Evolutionary conservation across 2,113 vertebrate species (phyloP).

Genomic region (Alexandromys fortis): DNA sequence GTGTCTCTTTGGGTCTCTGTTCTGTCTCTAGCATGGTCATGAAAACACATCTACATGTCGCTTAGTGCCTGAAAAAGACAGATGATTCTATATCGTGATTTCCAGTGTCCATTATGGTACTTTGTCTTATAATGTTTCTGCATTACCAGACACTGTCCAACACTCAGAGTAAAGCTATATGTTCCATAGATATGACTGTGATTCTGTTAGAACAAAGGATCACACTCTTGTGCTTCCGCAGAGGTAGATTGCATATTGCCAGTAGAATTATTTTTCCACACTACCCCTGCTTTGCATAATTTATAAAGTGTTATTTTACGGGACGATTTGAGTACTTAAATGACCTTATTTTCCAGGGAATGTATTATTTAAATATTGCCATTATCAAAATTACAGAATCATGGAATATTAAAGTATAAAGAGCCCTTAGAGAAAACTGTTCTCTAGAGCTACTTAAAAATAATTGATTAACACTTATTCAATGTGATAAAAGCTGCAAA

Average conservation of each 20-base stretch:
- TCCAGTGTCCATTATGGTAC: fast-evolving
- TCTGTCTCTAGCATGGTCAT: not conserved
- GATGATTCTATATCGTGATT: not conserved
- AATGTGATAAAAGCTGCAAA: conserved; percentile 41
- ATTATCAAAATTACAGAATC: conserved; percentile 54
- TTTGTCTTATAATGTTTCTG: not conserved
- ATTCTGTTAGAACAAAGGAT: not conserved
- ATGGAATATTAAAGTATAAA: conserved; percentile 16
- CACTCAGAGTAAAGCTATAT: not conserved
- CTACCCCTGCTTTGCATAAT: conserved; percentile 24
- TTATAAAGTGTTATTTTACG: conserved; percentile 47
- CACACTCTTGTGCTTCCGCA: not conserved
- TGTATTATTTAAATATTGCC: conserved; percentile 26
- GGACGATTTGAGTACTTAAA: conserved; percentile 36
- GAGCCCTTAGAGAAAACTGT: not conserved
- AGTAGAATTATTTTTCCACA: not conserved
- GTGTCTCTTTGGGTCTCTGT: not conserved
- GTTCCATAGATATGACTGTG: not conserved
- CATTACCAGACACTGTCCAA: not conserved
- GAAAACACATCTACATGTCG: not conserved
- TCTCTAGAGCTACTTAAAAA: not conserved
- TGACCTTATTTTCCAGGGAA: conserved; percentile 53
- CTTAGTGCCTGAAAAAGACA: not conserved
- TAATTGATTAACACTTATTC: not conserved
- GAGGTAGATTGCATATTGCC: not conserved